These are phyloP conservation scores for Leptoclinus maculatus DNA, from an alignment of 2,797 vertebrate genomes.

Conservation along the genomic window DNA sequence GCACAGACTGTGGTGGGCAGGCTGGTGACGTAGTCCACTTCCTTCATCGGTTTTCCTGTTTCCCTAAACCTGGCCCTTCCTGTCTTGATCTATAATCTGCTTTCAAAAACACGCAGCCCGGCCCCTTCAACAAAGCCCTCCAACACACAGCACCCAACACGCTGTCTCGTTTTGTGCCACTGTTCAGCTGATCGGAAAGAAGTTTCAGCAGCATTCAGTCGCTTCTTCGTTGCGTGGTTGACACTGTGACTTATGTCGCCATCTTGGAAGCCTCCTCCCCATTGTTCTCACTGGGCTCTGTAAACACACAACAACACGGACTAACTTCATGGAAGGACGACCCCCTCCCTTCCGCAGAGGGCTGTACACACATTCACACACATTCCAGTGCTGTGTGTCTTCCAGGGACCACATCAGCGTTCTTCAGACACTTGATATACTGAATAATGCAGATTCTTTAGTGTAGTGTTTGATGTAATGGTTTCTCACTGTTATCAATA, in stretches of 20 bases:
- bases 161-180: not conserved
- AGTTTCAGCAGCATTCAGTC: not conserved
- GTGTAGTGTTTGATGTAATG: too few relatives aligned
- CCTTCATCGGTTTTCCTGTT: slow-evolving; percentile 89
- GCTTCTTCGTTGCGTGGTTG: not conserved
- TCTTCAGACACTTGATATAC: slow-evolving; percentile 15
- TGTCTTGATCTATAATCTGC: slow-evolving; percentile 83
- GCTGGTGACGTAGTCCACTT: slow-evolving; percentile 82
- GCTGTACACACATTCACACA: slow-evolving; percentile 53
- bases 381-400: slow-evolving; percentile 55
- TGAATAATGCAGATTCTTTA: too few relatives aligned
- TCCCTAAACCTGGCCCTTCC: slow-evolving; percentile 88
- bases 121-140: slow-evolving; percentile 7
- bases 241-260: slow-evolving; percentile 34
- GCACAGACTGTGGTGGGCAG: slow-evolving; percentile 70
- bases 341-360: slow-evolving; percentile 75
- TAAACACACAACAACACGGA: slow-evolving; percentile 67
- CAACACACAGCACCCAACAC: slow-evolving; percentile 6
- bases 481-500: too few relatives aligned
- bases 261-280: slow-evolving; percentile 48
- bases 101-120: slow-evolving; percentile 67
- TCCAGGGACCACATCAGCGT: slow-evolving; percentile 28
- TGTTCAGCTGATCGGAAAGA: not conserved
- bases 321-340: slow-evolving; percentile 61
- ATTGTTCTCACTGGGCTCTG: slow-evolving; percentile 72